These are phyloP conservation scores for Oxycera nigricornis DNA, from an alignment of 2,888 invertebrate genomes.

Conservation along the genomic window DNA sequence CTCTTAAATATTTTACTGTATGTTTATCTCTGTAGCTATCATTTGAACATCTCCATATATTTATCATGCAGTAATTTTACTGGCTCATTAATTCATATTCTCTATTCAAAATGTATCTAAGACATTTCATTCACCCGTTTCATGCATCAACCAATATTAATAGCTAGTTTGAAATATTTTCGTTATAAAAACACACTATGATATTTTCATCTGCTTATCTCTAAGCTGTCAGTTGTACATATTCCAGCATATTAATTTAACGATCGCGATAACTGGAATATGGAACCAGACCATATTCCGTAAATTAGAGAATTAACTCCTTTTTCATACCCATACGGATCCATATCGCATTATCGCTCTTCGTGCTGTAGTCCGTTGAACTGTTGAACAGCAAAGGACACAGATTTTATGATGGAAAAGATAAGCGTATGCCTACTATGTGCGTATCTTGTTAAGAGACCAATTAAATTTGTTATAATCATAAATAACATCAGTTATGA, in stretches of 20 bases:
- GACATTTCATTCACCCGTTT: not conserved
- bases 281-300: constrained; percentile 25
- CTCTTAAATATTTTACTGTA: no score
- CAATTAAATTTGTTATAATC: constrained; percentile 36
- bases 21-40: no score
- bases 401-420: constrained; percentile 36
- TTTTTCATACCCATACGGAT: constrained; percentile 26
- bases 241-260: constrained; percentile 21
- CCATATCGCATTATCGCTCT: not conserved
- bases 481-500: constrained; percentile 39
- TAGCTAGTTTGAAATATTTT: not conserved
- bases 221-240: not conserved
- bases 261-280: not conserved
- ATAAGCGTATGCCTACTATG: constrained; percentile 34
- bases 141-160: not conserved
- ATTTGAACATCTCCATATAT: no score
- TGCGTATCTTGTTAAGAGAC: constrained; percentile 37
- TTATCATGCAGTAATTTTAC: no score
- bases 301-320: constrained; percentile 37
- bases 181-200: not conserved
- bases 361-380: constrained; percentile 14
- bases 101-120: no score
- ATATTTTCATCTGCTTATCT: constrained; percentile 15
- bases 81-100: no score
- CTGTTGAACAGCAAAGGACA: not conserved